A percentile compares a stretch with the other conserved stretches of the same genome.
Conservation (phyloP, 1,140 invertebrate species). For the Heterodera schachtii region DNA sequence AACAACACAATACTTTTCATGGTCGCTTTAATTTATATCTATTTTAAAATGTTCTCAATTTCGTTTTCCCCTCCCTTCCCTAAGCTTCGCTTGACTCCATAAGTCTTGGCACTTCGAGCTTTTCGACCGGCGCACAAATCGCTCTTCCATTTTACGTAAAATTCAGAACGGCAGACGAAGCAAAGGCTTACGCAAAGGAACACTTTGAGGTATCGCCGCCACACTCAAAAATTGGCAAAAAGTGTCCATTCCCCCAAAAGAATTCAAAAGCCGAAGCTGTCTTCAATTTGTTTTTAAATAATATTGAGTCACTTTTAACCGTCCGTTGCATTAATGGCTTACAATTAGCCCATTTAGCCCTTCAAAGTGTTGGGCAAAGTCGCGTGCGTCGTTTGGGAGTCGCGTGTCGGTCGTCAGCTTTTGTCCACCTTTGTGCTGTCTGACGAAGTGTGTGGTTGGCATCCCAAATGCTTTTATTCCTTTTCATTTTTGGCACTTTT, state of each 20-base stretch:
- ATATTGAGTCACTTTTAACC: too few species aligned
- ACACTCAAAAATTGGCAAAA: too few species aligned
- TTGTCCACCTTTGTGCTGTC: slow-evolving; percentile 36
- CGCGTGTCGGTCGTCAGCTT: slow-evolving; percentile 21
- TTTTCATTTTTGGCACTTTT: not conserved
- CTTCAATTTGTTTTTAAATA: too few species aligned
- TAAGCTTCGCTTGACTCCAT: slow-evolving; percentile 27
- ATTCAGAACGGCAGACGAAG: slow-evolving; percentile 34
- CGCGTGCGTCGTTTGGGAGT: slow-evolving; percentile 36
- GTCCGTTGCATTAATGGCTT: too few species aligned
- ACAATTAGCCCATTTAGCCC: slow-evolving; percentile 15
- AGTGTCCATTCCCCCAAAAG: too few species aligned
- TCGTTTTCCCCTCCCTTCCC: not conserved
- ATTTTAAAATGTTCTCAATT: too few species aligned
- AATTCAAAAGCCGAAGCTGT: too few species aligned
- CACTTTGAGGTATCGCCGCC: slow-evolving; percentile 29
- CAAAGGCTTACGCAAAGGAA: slow-evolving; percentile 34
- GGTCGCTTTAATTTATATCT: too few species aligned
- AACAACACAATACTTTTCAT: too few species aligned
- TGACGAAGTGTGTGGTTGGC: slow-evolving; percentile 1
- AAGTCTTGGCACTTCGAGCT: not conserved
- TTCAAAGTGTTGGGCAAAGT: slow-evolving; percentile 34
- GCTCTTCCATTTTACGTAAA: slow-evolving; percentile 36
- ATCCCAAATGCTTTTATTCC: too few species aligned
- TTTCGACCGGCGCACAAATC: slow-evolving; percentile 34